Conservation (phyloP, 2,797 vertebrate genomes). For the Hydrolagus colliei region DNA sequence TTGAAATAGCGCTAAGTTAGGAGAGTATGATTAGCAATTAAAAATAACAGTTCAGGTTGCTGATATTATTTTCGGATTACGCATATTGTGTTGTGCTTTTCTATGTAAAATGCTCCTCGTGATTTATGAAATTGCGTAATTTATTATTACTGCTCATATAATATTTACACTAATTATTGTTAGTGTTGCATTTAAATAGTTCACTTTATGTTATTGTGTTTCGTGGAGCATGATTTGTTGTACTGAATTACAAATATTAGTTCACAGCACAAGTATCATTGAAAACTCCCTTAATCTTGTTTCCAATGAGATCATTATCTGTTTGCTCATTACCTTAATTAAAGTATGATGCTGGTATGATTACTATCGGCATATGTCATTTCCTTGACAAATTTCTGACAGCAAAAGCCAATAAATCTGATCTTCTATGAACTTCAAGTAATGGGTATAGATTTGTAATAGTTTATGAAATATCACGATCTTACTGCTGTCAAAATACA, state of each 20-base stretch:
- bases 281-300: slow-evolving; percentile 28
- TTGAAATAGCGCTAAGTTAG: no score
- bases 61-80: background rate
- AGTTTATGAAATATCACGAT: slow-evolving; percentile 18
- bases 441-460: slow-evolving; percentile 27
- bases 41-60: background rate
- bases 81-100: background rate
- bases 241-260: slow-evolving; percentile 7
- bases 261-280: slow-evolving; percentile 29
- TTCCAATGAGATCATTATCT: slow-evolving; percentile 32
- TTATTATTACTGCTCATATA: background rate
- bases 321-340: slow-evolving; percentile 32
- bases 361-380: slow-evolving; percentile 30
- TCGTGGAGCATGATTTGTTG: slow-evolving; percentile 16
- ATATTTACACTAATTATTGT: background rate
- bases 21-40: background rate
- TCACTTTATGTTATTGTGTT: background rate
- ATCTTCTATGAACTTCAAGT: slow-evolving; percentile 26
- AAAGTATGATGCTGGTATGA: slow-evolving; percentile 23
- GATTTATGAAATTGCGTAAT: slow-evolving; percentile 3
- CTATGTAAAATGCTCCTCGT: background rate
- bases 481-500: slow-evolving; percentile 24
- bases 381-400: slow-evolving; percentile 28
- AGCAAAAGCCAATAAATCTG: slow-evolving; percentile 26
- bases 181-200: background rate